A percentile compares a stretch with the other conserved stretches of the same genome.
These are phyloP conservation scores for Ostrea denselamellosa DNA, from an alignment of 1,140 invertebrate genomes.

Conservation along the genomic window DNA sequence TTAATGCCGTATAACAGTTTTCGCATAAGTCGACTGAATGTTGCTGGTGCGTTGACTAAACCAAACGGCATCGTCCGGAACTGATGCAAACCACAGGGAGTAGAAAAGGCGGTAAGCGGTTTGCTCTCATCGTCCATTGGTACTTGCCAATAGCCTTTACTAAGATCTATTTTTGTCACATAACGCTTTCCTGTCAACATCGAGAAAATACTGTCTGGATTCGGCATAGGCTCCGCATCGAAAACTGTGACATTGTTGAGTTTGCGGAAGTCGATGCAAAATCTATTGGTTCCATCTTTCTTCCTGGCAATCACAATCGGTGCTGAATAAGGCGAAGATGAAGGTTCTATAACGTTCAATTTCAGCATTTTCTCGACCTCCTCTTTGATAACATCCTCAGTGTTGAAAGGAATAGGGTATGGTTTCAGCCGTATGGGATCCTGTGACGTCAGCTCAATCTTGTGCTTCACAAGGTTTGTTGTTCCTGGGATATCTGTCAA, in stretches of 20 bases:
- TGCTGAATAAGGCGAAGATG: conserved; percentile 77
- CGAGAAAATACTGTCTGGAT: conserved; percentile 57
- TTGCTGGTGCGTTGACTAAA: no score
- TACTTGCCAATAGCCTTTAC: no score
- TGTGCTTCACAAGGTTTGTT: conserved; percentile 50
- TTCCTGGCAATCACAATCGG: conserved; percentile 80
- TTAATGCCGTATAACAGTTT: no score
- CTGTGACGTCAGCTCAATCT: conserved; percentile 49
- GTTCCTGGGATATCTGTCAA: no score
- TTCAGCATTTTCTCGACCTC: no score
- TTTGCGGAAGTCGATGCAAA: conserved; percentile 80
- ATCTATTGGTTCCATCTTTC: conserved; percentile 76
- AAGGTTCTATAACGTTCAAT: no score
- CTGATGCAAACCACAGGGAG: no score
- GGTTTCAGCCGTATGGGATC: conserved; percentile 50
- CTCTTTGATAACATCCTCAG: conserved; percentile 46
- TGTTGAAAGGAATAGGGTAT: conserved; percentile 51
- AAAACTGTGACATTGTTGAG: conserved; percentile 55
- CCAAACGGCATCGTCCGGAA: no score
- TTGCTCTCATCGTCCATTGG: no score
- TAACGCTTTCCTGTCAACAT: not conserved
- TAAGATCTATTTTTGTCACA: conserved; percentile 51
- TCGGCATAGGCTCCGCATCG: conserved; percentile 63
- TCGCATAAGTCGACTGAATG: no score
- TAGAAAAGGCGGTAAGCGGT: no score